phyloP scores from a whole-genome alignment of 53 echinoderm and acorn worm species.

The Antedon mediterranea region DNA sequence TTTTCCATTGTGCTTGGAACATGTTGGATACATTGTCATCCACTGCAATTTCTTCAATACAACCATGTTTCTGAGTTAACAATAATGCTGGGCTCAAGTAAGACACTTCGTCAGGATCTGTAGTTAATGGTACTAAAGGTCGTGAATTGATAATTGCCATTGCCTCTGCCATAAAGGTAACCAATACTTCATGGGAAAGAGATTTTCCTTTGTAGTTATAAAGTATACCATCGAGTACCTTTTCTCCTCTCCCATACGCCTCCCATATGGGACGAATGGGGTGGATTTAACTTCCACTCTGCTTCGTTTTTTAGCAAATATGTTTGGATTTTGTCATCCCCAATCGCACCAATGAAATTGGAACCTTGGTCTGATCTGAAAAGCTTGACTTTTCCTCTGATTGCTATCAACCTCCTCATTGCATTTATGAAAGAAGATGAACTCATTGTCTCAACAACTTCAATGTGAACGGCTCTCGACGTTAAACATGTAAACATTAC shows the following conservation, averaged over 20 bases:
- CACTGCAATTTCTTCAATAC: neutral
- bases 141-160: slow-evolving; percentile 11
- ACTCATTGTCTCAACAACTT: neutral
- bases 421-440: neutral
- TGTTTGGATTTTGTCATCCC: neutral
- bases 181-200: slow-evolving; percentile 25
- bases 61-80: slow-evolving; percentile 24
- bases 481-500: neutral
- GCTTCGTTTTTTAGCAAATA: neutral
- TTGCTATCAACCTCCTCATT: neutral
- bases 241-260: neutral
- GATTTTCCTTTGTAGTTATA: neutral
- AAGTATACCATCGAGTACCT: neutral
- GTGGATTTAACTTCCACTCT: neutral
- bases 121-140: slow-evolving; percentile 24
- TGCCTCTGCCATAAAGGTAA: slow-evolving; percentile 9
- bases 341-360: neutral
- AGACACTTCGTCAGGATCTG: slow-evolving; percentile 14
- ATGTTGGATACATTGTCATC: slow-evolving; percentile 3
- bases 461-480: neutral
- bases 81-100: slow-evolving; percentile 25
- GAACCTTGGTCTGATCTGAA: neutral
- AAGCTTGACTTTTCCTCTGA: neutral
- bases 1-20: slow-evolving; percentile 22
- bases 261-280: neutral